Conservation (phyloP, 2,888 invertebrate genomes). For the Agrochola lychnidis region DNA sequence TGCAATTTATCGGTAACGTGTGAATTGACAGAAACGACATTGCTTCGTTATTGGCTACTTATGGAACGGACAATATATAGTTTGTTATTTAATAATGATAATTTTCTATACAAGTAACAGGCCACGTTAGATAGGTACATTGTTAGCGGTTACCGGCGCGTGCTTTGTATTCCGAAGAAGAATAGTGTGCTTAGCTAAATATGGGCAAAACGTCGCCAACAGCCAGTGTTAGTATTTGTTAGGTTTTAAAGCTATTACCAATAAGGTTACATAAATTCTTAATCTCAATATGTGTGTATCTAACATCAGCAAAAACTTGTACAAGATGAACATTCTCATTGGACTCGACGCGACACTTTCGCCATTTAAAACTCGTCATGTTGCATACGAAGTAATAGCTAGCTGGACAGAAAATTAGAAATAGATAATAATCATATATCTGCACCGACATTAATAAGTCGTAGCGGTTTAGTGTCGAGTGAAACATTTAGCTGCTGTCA, state of each 20-base stretch:
- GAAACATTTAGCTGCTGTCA: slow-evolving; percentile 9
- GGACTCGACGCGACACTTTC: slow-evolving; percentile 34
- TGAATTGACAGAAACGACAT: slow-evolving; percentile 67
- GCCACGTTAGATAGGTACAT: slow-evolving; percentile 23
- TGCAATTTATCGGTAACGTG: slow-evolving; percentile 69
- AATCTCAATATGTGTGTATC: background rate
- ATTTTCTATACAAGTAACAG: slow-evolving; percentile 36
- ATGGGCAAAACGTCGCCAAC: slow-evolving; percentile 30
- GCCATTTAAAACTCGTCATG: slow-evolving; percentile 19
- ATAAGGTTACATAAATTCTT: background rate
- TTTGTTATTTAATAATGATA: slow-evolving; percentile 50
- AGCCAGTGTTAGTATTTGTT: background rate
- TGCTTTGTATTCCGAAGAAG: slow-evolving; percentile 48
- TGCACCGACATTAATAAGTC: slow-evolving; percentile 9
- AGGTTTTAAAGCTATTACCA: background rate
- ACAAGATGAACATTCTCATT: slow-evolving; percentile 17
- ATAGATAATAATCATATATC: slow-evolving; percentile 20
- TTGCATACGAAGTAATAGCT: slow-evolving; percentile 15
- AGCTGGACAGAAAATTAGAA: slow-evolving; percentile 25
- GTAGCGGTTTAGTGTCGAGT: slow-evolving; percentile 12
- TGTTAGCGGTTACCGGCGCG: slow-evolving; percentile 41
- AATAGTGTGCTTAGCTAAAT: slow-evolving; percentile 33
- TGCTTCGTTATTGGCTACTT: slow-evolving; percentile 44
- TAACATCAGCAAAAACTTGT: slow-evolving; percentile 2
- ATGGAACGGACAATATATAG: slow-evolving; percentile 41